Evolutionary conservation across 2,797 vertebrate genomes (phyloP).

Genomic region (Sciurus carolinensis): DNA sequence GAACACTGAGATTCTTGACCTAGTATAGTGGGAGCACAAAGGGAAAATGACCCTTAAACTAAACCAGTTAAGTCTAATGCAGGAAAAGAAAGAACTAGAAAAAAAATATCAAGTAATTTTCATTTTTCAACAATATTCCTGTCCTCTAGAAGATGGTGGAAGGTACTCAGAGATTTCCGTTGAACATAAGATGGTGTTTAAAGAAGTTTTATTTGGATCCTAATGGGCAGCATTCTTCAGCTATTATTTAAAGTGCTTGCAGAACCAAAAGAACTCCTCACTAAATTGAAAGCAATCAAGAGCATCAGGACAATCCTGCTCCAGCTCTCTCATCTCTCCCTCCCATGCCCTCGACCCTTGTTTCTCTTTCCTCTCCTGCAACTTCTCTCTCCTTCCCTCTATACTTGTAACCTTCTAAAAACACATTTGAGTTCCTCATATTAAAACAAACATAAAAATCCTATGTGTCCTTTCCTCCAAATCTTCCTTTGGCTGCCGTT

Average conservation of each 20-base stretch:
- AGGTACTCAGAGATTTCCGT: background rate
- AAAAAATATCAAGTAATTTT: background rate
- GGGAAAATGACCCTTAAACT: background rate
- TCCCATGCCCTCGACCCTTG: background rate
- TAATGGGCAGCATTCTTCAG: background rate
- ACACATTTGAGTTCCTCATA: background rate
- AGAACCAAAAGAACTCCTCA: background rate
- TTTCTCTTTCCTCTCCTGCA: too few species aligned
- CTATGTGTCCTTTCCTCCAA: background rate
- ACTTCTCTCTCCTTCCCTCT: background rate
- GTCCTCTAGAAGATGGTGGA: background rate
- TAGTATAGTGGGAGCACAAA: background rate
- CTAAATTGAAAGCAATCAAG: background rate
- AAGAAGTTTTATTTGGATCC: background rate
- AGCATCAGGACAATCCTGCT: background rate
- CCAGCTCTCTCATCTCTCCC: background rate
- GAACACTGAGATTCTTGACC: background rate
- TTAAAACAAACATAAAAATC: background rate
- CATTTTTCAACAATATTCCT: background rate
- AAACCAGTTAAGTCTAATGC: background rate
- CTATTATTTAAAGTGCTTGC: background rate
- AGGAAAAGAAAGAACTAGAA: background rate
- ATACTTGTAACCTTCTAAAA: background rate
- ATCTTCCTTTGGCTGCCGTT: background rate
- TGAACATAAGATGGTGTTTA: background rate